Conservation (phyloP, 2,888 invertebrate genomes). For the Nebria brevicollis region DNA sequence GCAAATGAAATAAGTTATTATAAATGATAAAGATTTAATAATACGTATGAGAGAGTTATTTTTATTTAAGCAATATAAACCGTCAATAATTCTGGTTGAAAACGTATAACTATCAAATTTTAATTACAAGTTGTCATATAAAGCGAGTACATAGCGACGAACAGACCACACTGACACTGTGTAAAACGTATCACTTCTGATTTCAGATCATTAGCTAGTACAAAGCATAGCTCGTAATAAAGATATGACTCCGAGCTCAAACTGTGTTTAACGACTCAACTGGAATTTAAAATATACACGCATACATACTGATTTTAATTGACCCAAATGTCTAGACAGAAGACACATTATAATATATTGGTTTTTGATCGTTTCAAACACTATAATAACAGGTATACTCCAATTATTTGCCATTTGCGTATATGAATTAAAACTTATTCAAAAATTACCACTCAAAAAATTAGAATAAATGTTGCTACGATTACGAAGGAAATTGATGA, state of each 20-base stretch:
- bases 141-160: constrained; percentile 22
- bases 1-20: too few species aligned
- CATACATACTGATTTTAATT: constrained; percentile 32
- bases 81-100: too few species aligned
- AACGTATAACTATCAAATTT: constrained; percentile 42
- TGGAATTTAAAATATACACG: constrained; percentile 41
- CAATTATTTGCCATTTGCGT: constrained; percentile 49
- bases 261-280: constrained; percentile 32
- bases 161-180: constrained; percentile 41
- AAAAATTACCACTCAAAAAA: neutral
- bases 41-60: too few species aligned
- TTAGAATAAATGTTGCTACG: too few species aligned
- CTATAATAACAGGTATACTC: constrained; percentile 52
- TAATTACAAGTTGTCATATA: constrained; percentile 41
- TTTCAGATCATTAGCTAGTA: constrained; percentile 26
- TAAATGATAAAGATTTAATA: too few species aligned
- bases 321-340: constrained; percentile 46
- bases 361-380: constrained; percentile 53
- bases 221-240: constrained; percentile 30
- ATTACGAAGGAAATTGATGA: neutral
- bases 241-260: constrained; percentile 39
- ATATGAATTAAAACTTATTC: neutral
- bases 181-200: constrained; percentile 42
- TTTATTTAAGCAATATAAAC: too few species aligned
- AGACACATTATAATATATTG: constrained; percentile 54